phyloP scores from a whole-genome alignment of 1,140 invertebrate species.

The Drosophila elegans region DNA sequence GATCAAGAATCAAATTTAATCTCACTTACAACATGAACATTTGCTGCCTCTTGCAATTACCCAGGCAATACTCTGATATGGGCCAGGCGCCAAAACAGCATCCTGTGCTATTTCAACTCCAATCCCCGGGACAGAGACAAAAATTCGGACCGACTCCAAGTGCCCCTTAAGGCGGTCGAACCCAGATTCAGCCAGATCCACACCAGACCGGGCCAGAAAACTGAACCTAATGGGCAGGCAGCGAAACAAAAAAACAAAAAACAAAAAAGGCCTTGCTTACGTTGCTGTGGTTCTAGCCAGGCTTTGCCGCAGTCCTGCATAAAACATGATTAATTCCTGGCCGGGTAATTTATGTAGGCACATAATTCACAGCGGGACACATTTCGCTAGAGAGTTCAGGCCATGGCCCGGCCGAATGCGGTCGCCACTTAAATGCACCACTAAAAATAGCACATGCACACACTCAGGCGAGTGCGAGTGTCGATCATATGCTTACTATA shows the following conservation, averaged over 20 bases:
- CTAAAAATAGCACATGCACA: slow-evolving; percentile 73
- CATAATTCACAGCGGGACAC: slow-evolving; percentile 83
- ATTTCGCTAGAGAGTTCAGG: slow-evolving; percentile 78
- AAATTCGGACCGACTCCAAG: slow-evolving; percentile 71
- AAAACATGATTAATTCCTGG: slow-evolving; percentile 83
- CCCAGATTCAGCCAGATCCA: slow-evolving; percentile 8
- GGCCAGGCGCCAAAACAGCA: slow-evolving; percentile 36
- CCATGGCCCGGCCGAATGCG: slow-evolving; percentile 49
- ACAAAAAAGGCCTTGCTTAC: slow-evolving; percentile 18
- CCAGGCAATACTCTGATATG: slow-evolving; percentile 6
- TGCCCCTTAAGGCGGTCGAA: slow-evolving; percentile 53
- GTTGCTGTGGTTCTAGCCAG: slow-evolving; percentile 17
- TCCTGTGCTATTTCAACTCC: slow-evolving; percentile 26
- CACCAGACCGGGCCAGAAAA: slow-evolving; percentile 18
- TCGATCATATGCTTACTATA: slow-evolving; percentile 67
- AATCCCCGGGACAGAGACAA: slow-evolving; percentile 64
- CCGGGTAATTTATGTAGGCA: slow-evolving; percentile 82
- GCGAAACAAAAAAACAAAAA: slow-evolving; percentile 27
- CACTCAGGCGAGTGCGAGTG: slow-evolving; percentile 35
- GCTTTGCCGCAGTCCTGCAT: slow-evolving; percentile 64
- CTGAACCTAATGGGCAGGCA: slow-evolving; percentile 70
- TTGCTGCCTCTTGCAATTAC: slow-evolving; percentile 33
- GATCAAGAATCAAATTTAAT: slow-evolving; percentile 13
- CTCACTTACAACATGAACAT: slow-evolving; percentile 6
- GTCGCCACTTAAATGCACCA: slow-evolving; percentile 75